Evolutionary conservation across 2,888 invertebrate genomes (phyloP).

Genomic region (Acleris laterana): DNA sequence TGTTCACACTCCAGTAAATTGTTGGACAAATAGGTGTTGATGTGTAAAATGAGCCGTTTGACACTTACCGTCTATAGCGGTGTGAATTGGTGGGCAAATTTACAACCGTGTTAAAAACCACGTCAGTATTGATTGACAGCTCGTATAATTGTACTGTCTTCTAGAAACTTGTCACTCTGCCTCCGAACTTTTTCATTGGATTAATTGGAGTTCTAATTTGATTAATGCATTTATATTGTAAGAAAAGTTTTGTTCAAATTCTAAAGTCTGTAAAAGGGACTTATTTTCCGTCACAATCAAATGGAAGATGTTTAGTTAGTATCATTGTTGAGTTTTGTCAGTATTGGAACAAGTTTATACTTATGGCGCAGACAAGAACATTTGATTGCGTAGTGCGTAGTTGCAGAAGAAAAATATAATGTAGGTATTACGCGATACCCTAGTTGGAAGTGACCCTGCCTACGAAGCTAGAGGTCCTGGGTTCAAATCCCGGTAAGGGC

Average conservation of each 20-base stretch:
- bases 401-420: too few relatives aligned
- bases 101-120: conserved; percentile 45
- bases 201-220: background rate
- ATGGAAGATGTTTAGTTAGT: background rate
- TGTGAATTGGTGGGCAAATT: conserved; percentile 45
- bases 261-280: background rate
- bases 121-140: conserved; percentile 29
- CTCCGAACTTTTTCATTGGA: conserved; percentile 8
- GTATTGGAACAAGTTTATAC: too few relatives aligned
- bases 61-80: conserved; percentile 52
- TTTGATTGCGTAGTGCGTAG: too few relatives aligned
- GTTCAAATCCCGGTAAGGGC: too few relatives aligned
- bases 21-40: conserved; percentile 68
- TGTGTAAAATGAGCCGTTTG: conserved; percentile 64
- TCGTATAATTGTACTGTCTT: conserved; percentile 27
- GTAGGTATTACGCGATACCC: too few relatives aligned
- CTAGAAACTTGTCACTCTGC: conserved; percentile 17
- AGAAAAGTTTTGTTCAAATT: background rate
- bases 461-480: too few relatives aligned
- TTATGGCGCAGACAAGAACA: too few relatives aligned
- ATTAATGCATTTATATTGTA: background rate
- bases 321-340: too few relatives aligned
- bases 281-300: background rate
- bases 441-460: too few relatives aligned
- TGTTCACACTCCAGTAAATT: conserved; percentile 65